A percentile compares a stretch with the other conserved stretches of the same genome.
These are phyloP conservation scores for Eurytoma adleriae DNA, from an alignment of 2,888 invertebrate genomes.

Conservation along the genomic window DNA sequence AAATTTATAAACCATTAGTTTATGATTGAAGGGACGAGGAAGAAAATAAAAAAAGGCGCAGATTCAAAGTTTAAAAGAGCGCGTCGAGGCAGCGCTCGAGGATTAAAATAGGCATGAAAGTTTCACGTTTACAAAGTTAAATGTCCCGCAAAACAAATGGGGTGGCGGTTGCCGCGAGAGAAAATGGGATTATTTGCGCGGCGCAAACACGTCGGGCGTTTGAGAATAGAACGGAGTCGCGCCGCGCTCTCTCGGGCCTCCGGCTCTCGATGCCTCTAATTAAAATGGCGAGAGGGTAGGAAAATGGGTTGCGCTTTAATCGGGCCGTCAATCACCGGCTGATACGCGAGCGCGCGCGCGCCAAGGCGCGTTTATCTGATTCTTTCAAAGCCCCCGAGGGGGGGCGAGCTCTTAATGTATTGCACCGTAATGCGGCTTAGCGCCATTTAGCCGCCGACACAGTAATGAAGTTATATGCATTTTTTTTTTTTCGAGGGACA, in stretches of 20 bases:
- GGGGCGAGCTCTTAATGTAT: neutral
- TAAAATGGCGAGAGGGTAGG: neutral
- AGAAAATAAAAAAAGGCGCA: too few species aligned
- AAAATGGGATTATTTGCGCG: neutral
- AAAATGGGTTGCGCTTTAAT: slow-evolving; percentile 38
- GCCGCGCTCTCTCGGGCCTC: neutral
- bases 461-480: slow-evolving; percentile 1
- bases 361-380: slow-evolving; percentile 34
- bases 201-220: neutral
- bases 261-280: slow-evolving; percentile 12
- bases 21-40: too few species aligned
- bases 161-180: neutral
- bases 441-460: neutral
- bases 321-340: slow-evolving; percentile 24
- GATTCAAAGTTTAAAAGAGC: too few species aligned
- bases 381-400: neutral
- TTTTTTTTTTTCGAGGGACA: neutral
- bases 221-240: neutral
- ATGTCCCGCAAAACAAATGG: neutral
- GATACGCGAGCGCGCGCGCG: slow-evolving; percentile 2
- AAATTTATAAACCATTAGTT: too few species aligned
- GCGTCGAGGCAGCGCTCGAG: too few species aligned
- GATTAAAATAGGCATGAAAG: neutral
- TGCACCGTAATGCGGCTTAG: neutral
- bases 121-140: neutral